A percentile compares a stretch with the other conserved stretches of the same genome.
Evolutionary conservation across 2,113 vertebrate species (phyloP).

Genomic region (Grallaria varia): DNA sequence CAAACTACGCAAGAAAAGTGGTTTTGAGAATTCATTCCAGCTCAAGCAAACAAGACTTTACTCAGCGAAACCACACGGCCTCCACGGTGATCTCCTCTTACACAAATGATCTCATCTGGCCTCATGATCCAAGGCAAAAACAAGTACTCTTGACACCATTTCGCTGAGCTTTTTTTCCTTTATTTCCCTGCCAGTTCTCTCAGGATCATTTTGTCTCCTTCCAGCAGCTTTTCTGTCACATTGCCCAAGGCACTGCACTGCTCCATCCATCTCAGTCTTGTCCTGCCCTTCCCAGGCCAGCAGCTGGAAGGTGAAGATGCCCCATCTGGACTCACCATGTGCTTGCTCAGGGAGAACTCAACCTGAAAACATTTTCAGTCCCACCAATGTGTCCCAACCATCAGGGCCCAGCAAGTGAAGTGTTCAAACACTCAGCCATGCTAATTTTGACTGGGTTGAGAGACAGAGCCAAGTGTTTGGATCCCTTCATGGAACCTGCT

Average conservation of each 20-base stretch:
- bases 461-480: background rate
- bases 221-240: background rate
- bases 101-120: background rate
- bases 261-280: background rate
- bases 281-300: background rate
- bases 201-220: background rate
- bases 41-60: background rate
- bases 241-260: fast-evolving
- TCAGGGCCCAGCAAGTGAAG: background rate
- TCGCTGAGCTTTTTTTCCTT: background rate
- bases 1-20: background rate
- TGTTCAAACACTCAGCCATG: background rate
- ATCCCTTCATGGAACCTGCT: background rate
- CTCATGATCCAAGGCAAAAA: background rate
- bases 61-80: background rate
- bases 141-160: background rate
- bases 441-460: background rate
- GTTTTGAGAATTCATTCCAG: background rate
- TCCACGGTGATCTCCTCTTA: background rate
- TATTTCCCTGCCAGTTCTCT: background rate
- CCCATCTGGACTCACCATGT: fast-evolving
- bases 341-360: background rate
- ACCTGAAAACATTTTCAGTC: background rate
- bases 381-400: background rate
- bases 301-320: background rate